Base-by-base conservation (phyloP, 2,888 invertebrate species). In the Folsomia manolachei region DNA sequence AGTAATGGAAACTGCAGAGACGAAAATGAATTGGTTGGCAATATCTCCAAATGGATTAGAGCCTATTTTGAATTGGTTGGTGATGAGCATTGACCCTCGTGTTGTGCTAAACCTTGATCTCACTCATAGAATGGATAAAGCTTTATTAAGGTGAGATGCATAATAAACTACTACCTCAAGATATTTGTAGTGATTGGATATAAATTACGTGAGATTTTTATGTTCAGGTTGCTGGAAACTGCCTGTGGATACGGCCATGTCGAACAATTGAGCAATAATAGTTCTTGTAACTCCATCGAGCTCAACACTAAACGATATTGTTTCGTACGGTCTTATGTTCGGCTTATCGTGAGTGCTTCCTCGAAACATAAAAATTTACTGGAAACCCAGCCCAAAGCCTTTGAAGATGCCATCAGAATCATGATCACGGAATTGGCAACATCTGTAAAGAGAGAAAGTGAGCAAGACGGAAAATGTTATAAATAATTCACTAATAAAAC, bases 21-120 rank as follows among this genome's bases (percentile, higher is more conserved):
- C 85, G 71, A 69, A 70, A 66, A 90, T 89, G 83, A 86, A 89
- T 1, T 91, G 91, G 91, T 85, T 88, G 74, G 82, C 88, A 53
- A 84, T 91, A 1, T 90, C 90, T 73, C 86, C 88, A 18, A 82
- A 83, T 24, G 86, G 87, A 39, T 88, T 89, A 80, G 89, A 90
- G 81, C 87, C 88, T 71, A 86, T 90, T 51, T 86, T 90, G 79
- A 90, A 90, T 82, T 91, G 91, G 91, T 89, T 90, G 79, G 87
- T 91, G 9, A 88, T 89, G 86, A 89, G 89, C 74, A 89, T 89
- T 81, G 90, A 92, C 83, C 88, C 91, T 0, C 85, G 87, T 68
- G 90, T 90, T 72, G 86, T 91, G 39, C 84, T 91, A 24, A 79
- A 81, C 67, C 74, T 84, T 4, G 75, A 78, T 9, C 81, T 80